A percentile compares a stretch with the other conserved stretches of the same genome.
Conservation (phyloP, 2,888 invertebrate species). For the Tanytarsus gracilentus region DNA sequence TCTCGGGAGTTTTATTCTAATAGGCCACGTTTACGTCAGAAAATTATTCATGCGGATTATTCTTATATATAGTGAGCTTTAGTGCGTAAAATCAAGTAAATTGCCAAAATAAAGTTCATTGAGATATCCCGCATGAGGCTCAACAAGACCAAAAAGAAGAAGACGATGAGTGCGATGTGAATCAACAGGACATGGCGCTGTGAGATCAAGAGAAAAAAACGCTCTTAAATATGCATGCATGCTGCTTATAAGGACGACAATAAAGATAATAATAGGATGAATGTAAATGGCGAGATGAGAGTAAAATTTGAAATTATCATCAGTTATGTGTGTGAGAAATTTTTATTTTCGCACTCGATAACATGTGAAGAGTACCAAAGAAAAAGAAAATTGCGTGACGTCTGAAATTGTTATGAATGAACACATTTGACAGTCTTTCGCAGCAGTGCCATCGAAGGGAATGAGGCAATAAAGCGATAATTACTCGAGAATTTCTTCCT, state of each 20-base stretch:
- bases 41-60: too few relatives aligned
- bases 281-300: too few relatives aligned
- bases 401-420: conserved; percentile 1
- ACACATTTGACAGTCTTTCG: too few relatives aligned
- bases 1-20: too few relatives aligned
- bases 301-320: too few relatives aligned
- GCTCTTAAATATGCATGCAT: too few relatives aligned
- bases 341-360: background rate
- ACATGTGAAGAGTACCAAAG: background rate
- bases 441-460: too few relatives aligned
- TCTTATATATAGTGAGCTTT: background rate
- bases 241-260: too few relatives aligned
- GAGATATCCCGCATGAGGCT: too few relatives aligned
- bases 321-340: background rate
- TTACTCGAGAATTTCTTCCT: conserved; percentile 17
- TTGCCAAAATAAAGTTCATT: conserved; percentile 8
- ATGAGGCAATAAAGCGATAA: conserved; percentile 24
- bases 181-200: conserved; percentile 28
- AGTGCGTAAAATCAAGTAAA: background rate
- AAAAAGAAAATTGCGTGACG: too few relatives aligned
- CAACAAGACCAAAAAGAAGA: background rate
- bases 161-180: conserved; percentile 11
- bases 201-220: conserved; percentile 3
- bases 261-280: too few relatives aligned
- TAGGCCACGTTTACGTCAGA: too few relatives aligned